A percentile compares a stretch with the other conserved stretches of the same genome.
phyloP scores from a whole-genome alignment of 2,888 invertebrate genomes.

The Helleia helle region DNA sequence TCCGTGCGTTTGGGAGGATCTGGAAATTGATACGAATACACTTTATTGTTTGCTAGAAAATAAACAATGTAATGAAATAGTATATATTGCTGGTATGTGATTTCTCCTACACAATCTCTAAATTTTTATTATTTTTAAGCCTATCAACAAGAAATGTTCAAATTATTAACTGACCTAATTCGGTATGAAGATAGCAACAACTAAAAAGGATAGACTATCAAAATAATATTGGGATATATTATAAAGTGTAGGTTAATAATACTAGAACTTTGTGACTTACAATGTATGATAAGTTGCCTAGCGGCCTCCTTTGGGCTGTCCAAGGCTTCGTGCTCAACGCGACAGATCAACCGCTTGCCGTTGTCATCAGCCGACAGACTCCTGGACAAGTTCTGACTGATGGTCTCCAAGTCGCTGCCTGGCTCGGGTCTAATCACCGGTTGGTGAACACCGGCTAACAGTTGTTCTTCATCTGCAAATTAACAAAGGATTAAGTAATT shows the following conservation, averaged over 20 bases:
- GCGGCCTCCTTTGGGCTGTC: conserved; percentile 39
- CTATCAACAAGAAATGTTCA: too few relatives aligned
- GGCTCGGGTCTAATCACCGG: conserved; percentile 65
- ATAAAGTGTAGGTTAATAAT: too few relatives aligned
- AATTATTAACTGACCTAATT: too few relatives aligned
- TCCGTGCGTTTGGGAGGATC: conserved; percentile 78
- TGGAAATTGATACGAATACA: conserved; percentile 33
- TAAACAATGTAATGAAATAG: too few relatives aligned
- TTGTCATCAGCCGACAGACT: conserved; percentile 77
- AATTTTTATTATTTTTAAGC: too few relatives aligned
- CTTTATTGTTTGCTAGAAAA: neutral
- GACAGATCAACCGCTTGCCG: conserved; percentile 77
- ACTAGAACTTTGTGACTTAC: too few relatives aligned
- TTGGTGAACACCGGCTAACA: conserved; percentile 73
- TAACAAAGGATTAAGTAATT: too few relatives aligned
- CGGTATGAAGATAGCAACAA: too few relatives aligned
- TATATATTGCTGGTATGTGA: too few relatives aligned
- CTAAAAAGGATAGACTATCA: too few relatives aligned
- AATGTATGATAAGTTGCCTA: conserved; percentile 46
- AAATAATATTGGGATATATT: too few relatives aligned
- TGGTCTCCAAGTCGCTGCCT: conserved; percentile 74
- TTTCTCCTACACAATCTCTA: too few relatives aligned
- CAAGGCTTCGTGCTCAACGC: conserved; percentile 78
- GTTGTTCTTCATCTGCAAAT: conserved; percentile 73
- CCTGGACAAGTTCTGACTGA: conserved; percentile 78